Base-by-base conservation (phyloP, 2,797 vertebrate species). In the Enteromius mattozi region DNA sequence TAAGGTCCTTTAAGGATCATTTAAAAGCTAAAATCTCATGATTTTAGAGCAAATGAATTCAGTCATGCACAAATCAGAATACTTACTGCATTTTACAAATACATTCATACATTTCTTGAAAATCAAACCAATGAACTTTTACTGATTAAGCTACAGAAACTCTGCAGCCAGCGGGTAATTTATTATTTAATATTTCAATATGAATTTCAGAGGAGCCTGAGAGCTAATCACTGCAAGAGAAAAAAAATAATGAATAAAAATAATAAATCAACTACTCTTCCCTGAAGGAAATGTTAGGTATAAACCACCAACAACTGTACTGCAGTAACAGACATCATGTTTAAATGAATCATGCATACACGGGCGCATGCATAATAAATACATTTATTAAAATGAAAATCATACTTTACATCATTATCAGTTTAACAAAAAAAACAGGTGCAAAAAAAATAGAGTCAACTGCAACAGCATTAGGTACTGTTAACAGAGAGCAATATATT, bases 341-440 rank as follows among this genome's bases (percentile, higher is more conserved):
- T 54, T 7, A 66, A 4, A 51, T 13, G 1, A 82, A 75, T 65
- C 17, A 51, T 2, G 30, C 19, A 82, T 49, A 66, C 37, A 37
- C 70, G 35, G 42, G 4, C n/a, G 66, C 24, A 65, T n/a, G 71
- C 61, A 56, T 78, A 70, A 84, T 84, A 84, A 78, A 84, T 84
- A 75, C 0, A 35, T 84, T 78, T 84, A 84, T 84, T 84, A 35
- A 69, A 78, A 78, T 59, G 7, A 69, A 84, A 84, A 69, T 16
- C 74, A 66, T 40, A 68, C 63, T 69, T 77, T 42, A 65, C 47
- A 78, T 56, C 47, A 66, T 66, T 14, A 66, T 40, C 42, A 68
- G n/a, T 30, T 40, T 6, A 9, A 16, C 21, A 68, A 66, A 51
- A 81, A 37, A 30, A 17, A 30, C 61, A 21, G 10, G 17, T 27